Evolutionary conservation across 2,888 invertebrate genomes (phyloP), one percentile per base, ranked within the genome.

Genomic region (Zele albiditarsus): DNA sequence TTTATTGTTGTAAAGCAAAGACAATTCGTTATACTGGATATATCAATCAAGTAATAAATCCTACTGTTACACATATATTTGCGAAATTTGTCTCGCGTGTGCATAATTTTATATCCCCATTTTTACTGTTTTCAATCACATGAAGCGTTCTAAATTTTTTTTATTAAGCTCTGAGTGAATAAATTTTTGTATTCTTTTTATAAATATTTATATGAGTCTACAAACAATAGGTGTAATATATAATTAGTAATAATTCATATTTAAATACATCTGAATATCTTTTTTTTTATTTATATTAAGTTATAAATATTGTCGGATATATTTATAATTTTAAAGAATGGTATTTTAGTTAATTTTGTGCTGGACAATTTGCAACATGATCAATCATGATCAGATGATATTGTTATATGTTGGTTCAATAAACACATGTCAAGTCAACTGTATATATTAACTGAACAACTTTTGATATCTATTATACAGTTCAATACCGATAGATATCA

Each of bases 31-130:
- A 33, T 33, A n/a, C 63, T 8, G 33, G 63, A n/a, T 71, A 14
- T 71, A 38, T 70, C 23, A 38, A 31, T 25, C 38, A 58, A n/a
- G n/a, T n/a, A n/a, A n/a, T 38, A 42, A 2, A 33, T 31, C 46
- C 46, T 46, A 10, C n/a, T n/a, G n/a, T 46, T 38, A 53, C 8
- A 53, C 20, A 53, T 20, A 0, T 23, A 23, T 38, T 31, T 4
- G 20, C 28, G 8, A 71, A 82, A 83, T 83, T 84, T 77, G 84
- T 82, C 78, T 78, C 81, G 83, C 82, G 80, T 76, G 82, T 82
- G 83, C 76, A 73, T 53, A 67, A 25, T 58, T 38, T 46, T 20
- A 62, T 49, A 33, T 49, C 38, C 46, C 12, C 33, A 71, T 27
- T 58, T 14, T 38, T 67, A 42, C 27, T 60, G 25, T 65, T 23